Percentiles rank a stretch among this genome's conserved stretches.
These are phyloP conservation scores for Drosophila neotestacea DNA, from an alignment of 2,888 invertebrate genomes.

Conservation along the genomic window DNA sequence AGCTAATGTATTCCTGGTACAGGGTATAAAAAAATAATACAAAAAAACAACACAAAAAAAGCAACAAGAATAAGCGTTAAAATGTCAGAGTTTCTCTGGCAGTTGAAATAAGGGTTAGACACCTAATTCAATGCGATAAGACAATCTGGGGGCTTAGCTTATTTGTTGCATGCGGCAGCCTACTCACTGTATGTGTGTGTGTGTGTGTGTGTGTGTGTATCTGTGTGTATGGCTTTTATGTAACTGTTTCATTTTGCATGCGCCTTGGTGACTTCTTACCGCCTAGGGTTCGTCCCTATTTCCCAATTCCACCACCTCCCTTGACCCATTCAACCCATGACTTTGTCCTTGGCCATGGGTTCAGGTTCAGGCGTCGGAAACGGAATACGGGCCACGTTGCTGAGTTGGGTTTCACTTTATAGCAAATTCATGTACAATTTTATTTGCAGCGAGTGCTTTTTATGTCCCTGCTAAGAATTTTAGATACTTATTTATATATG, in stretches of 20 bases:
- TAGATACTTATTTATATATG: constrained; percentile 7
- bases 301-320: background rate
- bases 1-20: too few species aligned
- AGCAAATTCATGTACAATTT: constrained; percentile 46
- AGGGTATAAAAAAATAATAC: background rate
- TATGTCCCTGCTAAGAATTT: constrained; percentile 19
- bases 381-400: constrained; percentile 23
- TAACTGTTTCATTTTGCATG: constrained; percentile 52
- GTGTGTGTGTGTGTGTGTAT: constrained; percentile 6
- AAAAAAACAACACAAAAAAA: constrained; percentile 7
- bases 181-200: constrained; percentile 1
- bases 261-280: constrained; percentile 55
- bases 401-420: constrained; percentile 44
- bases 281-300: constrained; percentile 21
- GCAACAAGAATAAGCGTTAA: constrained; percentile 57
- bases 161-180: constrained; percentile 64
- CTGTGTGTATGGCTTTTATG: constrained; percentile 27
- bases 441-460: constrained; percentile 36
- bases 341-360: constrained; percentile 25
- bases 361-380: constrained; percentile 17
- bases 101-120: constrained; percentile 71
- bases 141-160: constrained; percentile 67
- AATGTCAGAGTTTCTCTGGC: constrained; percentile 64
- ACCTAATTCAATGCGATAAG: constrained; percentile 71
- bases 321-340: background rate